Evolutionary conservation across 2,797 vertebrate species (phyloP), one percentile per base, ranked within the genome.

Genomic region (Bucorvus abyssinicus): DNA sequence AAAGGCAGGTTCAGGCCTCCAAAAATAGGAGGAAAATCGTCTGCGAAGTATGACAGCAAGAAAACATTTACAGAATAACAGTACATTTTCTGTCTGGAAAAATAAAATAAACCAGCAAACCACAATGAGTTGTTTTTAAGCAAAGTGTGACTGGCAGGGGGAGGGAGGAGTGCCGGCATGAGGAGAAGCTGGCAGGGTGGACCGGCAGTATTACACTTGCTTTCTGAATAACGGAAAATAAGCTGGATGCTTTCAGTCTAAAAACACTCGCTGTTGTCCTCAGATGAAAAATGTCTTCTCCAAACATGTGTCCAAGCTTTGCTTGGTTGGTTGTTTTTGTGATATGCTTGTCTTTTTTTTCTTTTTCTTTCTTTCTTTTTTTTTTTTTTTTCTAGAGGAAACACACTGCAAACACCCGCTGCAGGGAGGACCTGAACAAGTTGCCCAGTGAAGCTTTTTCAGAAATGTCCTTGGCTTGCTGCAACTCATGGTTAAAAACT

Each of bases 1-100:
- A 99, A 99, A 99, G 98, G 98, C 98, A 99, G 98, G 99, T 98
- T 98, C 98, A 98, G 98, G 98, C 97, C 98, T 98, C 97, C 97
- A 92, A 98, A 98, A 98, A 98, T 98, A 97, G 97, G 97, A 97
- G 96, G 96, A 98, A 98, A 98, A 98, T 97, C 87, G 97, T 97
- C 97, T 98, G 97, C 97, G 92, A 98, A 96, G 98, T 98, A 98
- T 98, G 98, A 99, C 98, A 98, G 98, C 96, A 91, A 98, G 98
- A 98, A 98, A 98, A 98, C 98, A 97, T 98, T 96, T 98, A 98
- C 98, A 98, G 98, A 98, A 98, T 97, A 98, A 95, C 96, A 95
- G 97, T 98, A 98, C 96, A 96, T 98, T 98, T 98, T 98, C 94
- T 98, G 96, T 92, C 96, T 96, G 82, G 88, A 95, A 96, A 97